Base-by-base conservation (phyloP, 2,797 vertebrate genomes). In the Anolis apletophallus region DNA sequence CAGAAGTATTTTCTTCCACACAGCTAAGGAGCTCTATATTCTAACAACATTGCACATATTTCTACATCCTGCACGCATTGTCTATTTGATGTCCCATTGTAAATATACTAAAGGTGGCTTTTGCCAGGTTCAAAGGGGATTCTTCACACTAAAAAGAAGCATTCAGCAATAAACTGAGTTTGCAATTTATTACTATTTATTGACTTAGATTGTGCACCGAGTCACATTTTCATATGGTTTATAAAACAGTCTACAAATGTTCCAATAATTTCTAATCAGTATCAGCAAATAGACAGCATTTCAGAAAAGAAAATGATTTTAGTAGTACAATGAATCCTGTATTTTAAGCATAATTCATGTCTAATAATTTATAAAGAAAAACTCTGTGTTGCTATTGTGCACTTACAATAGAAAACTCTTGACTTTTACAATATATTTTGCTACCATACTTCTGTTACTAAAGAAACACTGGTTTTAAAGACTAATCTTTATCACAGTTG, bases 271-370 rank as follows among this genome's bases (percentile, higher is more conserved):
- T 68, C 52, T 68, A 68, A 68, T 68, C 29, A 80, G 29, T n/a
- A 55, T 3, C 32, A 46, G 52, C n/a, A 9, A 34, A 7, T 29
- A 29, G 32, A 36, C 14, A 76, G 12, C 7, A 12, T 17, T 34
- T 85, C 26, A 50, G 32, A 23, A 46, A 17, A 26, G 4, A 73
- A 36, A 50, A 40, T 5, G 57, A 64, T 40, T 54, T 8, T 32
- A 17, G 40, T 16, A 3, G 11, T 5, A 5, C 50, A 50, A n/a
- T 11, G 1, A 13, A 0, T 3, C 0, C 14, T 1, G 1, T 55
- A 10, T 26, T 34, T 16, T 74, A 8, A 69, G 0, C 1, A 3
- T 3, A 52, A 29, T 36, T 1, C 0, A 36, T 73, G 8, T 0
- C 74, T 9, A 12, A 36, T 2, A 19, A 23, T 34, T 6, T 6